Conservation (phyloP, 2,888 invertebrate species). For the Brachynemurus nebulosus region DNA sequence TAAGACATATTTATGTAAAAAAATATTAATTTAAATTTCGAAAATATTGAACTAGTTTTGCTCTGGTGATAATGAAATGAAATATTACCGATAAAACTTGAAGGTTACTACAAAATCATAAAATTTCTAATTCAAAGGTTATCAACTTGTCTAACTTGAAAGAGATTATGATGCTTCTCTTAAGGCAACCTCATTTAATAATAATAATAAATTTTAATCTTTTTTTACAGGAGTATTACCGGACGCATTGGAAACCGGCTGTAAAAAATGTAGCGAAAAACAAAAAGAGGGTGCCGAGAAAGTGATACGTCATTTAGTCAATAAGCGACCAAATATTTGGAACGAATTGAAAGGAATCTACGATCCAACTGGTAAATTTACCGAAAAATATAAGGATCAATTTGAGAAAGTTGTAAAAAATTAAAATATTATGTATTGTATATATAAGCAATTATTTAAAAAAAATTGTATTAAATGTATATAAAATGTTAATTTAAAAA, state of each 20-base stretch:
- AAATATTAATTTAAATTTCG: too few relatives aligned
- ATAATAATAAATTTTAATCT: neutral
- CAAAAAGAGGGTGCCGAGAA: neutral
- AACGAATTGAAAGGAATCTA: neutral
- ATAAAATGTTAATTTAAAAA: too few relatives aligned
- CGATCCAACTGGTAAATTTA: constrained; percentile 1
- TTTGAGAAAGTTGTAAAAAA: constrained; percentile 4
- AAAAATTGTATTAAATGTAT: too few relatives aligned
- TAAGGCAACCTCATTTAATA: neutral
- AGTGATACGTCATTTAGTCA: constrained; percentile 1
- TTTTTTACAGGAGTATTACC: neutral
- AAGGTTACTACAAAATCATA: too few relatives aligned
- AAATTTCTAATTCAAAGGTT: too few relatives aligned
- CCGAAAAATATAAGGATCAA: constrained; percentile 8
- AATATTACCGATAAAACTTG: too few relatives aligned
- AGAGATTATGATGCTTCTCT: neutral
- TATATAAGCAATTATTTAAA: too few relatives aligned
- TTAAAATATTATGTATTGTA: too few relatives aligned
- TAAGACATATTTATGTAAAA: too few relatives aligned
- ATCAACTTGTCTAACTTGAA: too few relatives aligned
- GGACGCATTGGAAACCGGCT: neutral
- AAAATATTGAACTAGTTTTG: too few relatives aligned
- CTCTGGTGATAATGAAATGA: too few relatives aligned
- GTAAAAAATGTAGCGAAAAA: neutral
- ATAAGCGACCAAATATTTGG: neutral